These are phyloP conservation scores for Stylophora pistillata DNA, from an alignment of 64 coral and sea anemone genomes.

Conservation along the genomic window DNA sequence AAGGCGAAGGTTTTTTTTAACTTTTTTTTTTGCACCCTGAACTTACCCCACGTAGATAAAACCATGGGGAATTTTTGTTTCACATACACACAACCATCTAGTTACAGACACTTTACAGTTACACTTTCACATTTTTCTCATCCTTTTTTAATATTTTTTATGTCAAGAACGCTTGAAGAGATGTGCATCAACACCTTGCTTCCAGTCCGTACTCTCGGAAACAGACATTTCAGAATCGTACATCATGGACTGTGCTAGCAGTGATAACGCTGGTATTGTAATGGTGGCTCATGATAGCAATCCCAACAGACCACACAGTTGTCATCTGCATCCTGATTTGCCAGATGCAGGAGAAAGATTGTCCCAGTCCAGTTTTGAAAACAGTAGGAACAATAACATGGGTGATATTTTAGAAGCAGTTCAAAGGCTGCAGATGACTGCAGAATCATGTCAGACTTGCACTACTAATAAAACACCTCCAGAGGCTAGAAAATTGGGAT, in stretches of 20 bases:
- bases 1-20: no score
- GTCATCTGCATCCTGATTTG: neutral
- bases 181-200: conserved; percentile 78
- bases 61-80: no score
- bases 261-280: conserved; percentile 79
- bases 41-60: no score
- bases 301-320: neutral
- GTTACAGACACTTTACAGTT: no score
- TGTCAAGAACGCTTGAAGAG: conserved; percentile 83
- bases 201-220: conserved; percentile 42
- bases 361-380: neutral
- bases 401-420: conserved; percentile 16
- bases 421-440: conserved; percentile 39
- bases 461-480: conserved; percentile 10
- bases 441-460: conserved; percentile 39
- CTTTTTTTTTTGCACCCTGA: no score
- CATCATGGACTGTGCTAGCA: conserved; percentile 32
- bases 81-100: no score
- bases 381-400: conserved; percentile 28
- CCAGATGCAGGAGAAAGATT: conserved; percentile 27
- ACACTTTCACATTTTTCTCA: neutral
- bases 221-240: conserved; percentile 44
- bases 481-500: conserved; percentile 57
- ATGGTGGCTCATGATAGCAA: conserved; percentile 30
- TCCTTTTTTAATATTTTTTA: neutral